Conservation (phyloP, 2,113 vertebrate species). For the Empidonax traillii region DNA sequence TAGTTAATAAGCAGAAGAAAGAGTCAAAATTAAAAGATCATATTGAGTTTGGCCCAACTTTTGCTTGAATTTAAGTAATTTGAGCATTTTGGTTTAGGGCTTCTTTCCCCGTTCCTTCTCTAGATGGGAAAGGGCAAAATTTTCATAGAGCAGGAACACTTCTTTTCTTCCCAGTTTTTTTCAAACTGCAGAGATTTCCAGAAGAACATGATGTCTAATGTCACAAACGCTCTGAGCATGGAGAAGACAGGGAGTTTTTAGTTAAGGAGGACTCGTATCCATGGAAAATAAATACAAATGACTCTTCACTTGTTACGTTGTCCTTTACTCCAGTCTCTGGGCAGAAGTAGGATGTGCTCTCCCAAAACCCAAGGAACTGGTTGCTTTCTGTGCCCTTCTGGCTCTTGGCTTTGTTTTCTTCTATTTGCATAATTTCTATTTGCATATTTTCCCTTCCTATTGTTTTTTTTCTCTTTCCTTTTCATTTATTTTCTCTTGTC, state of each 20-base stretch:
- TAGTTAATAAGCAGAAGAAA: neutral
- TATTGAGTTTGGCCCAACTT: neutral
- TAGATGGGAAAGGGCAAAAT: neutral
- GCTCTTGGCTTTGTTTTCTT: neutral
- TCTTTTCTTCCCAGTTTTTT: neutral
- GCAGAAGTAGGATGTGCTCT: neutral
- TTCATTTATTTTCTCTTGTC: constrained; percentile 1
- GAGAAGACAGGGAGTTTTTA: neutral
- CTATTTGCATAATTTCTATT: neutral
- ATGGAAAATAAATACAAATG: neutral
- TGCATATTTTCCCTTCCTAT: neutral
- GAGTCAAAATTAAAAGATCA: neutral
- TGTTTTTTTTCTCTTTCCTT: neutral
- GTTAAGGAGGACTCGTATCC: neutral
- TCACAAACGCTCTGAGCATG: neutral
- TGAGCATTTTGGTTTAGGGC: neutral
- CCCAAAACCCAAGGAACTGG: neutral
- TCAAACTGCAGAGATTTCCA: neutral
- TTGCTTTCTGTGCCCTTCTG: neutral
- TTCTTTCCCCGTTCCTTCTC: neutral
- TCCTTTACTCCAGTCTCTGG: neutral
- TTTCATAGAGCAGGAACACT: neutral
- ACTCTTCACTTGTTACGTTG: neutral
- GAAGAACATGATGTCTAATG: neutral
- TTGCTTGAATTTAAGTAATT: neutral